phyloP scores from a whole-genome alignment of 1,140 invertebrate species.

The Scaptomyza hsui region DNA sequence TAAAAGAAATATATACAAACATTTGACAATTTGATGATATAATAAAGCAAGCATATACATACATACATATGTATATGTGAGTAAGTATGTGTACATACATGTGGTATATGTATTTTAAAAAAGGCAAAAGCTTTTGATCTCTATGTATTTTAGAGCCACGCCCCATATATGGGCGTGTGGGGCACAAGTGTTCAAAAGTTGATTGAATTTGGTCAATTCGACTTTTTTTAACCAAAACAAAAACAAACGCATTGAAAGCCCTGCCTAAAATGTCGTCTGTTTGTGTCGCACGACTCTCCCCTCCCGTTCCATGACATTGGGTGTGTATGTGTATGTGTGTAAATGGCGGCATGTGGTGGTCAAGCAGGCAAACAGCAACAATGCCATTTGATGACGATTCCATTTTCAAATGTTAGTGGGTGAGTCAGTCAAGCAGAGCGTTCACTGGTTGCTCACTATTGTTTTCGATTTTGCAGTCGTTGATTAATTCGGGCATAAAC shows the following conservation, averaged over 20 bases:
- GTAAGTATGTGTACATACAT: conserved; percentile 1
- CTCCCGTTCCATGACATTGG: conserved; percentile 37
- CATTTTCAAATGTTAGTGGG: conserved; percentile 40
- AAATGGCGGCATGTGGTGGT: conserved; percentile 26
- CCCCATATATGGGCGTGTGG: conserved; percentile 41
- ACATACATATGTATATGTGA: conserved; percentile 12
- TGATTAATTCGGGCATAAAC: conserved; percentile 52
- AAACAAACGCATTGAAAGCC: conserved; percentile 32
- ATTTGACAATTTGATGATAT: conserved; percentile 38
- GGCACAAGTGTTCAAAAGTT: conserved; percentile 29
- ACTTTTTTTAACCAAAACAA: conserved; percentile 27
- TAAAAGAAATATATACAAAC: conserved; percentile 11
- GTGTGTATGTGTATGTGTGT: conserved; percentile 6
- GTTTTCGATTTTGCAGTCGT: conserved; percentile 25
- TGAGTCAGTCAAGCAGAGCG: conserved; percentile 42
- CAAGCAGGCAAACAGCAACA: conserved; percentile 17
- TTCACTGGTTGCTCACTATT: conserved; percentile 9
- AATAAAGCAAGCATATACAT: conserved; percentile 33
- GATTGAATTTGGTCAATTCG: conserved; percentile 44
- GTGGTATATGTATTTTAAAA: conserved; percentile 14
- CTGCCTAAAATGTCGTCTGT: conserved; percentile 44
- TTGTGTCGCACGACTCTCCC: not conserved
- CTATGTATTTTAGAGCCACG: not conserved
- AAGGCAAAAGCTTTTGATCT: conserved; percentile 34
- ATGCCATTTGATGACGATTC: conserved; percentile 45